Percentiles rank a stretch among this genome's conserved stretches.
These are phyloP conservation scores for Dendrolimus kikuchii DNA, from an alignment of 1,140 invertebrate genomes.

Conservation along the genomic window DNA sequence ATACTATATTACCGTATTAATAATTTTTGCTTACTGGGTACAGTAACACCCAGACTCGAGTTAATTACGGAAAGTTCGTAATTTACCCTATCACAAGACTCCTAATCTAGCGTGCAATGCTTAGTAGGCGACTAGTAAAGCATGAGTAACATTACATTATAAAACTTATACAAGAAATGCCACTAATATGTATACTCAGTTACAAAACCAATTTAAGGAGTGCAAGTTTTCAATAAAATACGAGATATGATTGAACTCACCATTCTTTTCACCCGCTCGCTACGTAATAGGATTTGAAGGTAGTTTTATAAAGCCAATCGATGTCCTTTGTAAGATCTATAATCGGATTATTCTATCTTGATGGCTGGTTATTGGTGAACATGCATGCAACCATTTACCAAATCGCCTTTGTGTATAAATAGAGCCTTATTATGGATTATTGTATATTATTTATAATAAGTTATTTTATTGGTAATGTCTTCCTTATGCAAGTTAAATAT, in stretches of 20 bases:
- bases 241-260: neutral
- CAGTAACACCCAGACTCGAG: no score
- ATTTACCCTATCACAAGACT: no score
- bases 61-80: no score
- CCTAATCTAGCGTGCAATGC: no score
- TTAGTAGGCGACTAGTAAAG: neutral
- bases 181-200: neutral
- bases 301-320: slow-evolving; percentile 31
- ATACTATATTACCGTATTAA: no score
- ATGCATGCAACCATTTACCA: neutral
- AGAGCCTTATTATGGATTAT: slow-evolving; percentile 4
- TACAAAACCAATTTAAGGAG: slow-evolving; percentile 1
- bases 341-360: slow-evolving; percentile 44
- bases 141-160: neutral
- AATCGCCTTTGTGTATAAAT: neutral
- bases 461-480: no score
- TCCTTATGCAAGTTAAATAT: no score
- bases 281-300: slow-evolving; percentile 1
- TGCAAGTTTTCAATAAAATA: slow-evolving; percentile 1
- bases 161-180: neutral
- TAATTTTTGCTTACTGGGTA: no score
- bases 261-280: slow-evolving; percentile 3
- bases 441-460: slow-evolving; percentile 1
- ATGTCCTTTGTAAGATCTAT: slow-evolving; percentile 27
- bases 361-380: slow-evolving; percentile 29